Evolutionary conservation across 23 tunicate species (phyloP).

Genomic region (Ascidia mentula): DNA sequence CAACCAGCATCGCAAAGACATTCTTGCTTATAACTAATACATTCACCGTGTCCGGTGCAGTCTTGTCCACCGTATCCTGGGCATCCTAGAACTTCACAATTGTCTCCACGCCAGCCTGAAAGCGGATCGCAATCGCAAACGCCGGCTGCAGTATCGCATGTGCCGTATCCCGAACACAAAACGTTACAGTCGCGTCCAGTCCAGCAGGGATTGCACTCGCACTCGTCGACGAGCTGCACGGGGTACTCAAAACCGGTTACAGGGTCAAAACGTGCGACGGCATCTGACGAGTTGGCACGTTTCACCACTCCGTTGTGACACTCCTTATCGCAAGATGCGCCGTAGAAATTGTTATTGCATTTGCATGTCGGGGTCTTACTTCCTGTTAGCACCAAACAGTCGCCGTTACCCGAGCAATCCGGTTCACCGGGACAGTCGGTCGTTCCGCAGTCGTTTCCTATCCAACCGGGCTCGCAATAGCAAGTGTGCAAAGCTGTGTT

Average conservation of each 20-base stretch:
- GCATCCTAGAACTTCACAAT: conserved; percentile 27
- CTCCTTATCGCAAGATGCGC: neutral
- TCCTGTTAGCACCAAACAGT: neutral
- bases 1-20: conserved; percentile 32
- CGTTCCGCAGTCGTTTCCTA: conserved; percentile 3
- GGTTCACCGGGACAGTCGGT: conserved; percentile 34
- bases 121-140: conserved; percentile 12
- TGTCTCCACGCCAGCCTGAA: conserved; percentile 32
- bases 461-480: conserved; percentile 32
- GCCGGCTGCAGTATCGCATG: neutral
- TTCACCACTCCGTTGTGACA: conserved; percentile 15
- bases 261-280: neutral
- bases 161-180: conserved; percentile 26
- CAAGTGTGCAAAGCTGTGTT: conserved; percentile 26
- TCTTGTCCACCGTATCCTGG: conserved; percentile 23
- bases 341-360: conserved; percentile 11
- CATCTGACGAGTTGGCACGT: neutral
- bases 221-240: neutral
- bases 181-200: conserved; percentile 23
- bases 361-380: neutral
- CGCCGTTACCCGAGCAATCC: conserved; percentile 16
- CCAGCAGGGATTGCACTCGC: conserved; percentile 29
- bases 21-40: conserved; percentile 13
- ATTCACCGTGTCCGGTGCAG: conserved; percentile 41
- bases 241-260: neutral